phyloP scores from a whole-genome alignment of 2,797 vertebrate species.

The Paratrypauchen microcephalus region DNA sequence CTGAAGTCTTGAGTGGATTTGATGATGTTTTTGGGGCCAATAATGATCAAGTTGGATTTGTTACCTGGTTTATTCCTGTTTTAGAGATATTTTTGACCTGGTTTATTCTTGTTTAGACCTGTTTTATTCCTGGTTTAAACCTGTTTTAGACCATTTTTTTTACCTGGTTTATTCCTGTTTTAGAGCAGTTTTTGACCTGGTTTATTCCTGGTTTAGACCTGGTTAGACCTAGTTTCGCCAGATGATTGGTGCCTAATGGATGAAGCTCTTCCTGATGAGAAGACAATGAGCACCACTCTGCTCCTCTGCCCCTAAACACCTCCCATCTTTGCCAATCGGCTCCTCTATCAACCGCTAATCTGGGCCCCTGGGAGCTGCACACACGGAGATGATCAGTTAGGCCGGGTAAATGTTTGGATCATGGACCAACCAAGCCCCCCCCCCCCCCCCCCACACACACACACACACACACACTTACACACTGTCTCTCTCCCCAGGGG shows the following conservation, averaged over 20 bases:
- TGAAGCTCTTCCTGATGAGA: conserved; percentile 89
- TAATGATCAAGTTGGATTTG: too few relatives aligned
- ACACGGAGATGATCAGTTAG: conserved; percentile 99
- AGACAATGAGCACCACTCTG: conserved; percentile 94
- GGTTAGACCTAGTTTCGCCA: conserved; percentile 3
- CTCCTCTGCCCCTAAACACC: conserved; percentile 96
- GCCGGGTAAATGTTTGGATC: conserved; percentile 99
- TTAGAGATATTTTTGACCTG: too few relatives aligned
- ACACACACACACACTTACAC: conserved; percentile 37
- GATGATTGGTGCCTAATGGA: conserved; percentile 90
- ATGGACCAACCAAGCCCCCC: conserved; percentile 83
- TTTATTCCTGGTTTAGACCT: background rate
- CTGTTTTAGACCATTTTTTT: background rate
- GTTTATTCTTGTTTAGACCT: too few relatives aligned
- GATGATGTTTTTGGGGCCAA: too few relatives aligned
- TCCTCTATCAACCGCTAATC: conserved; percentile 99
- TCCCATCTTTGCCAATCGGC: conserved; percentile 92
- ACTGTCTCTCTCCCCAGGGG: conserved; percentile 9
- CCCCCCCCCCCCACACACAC: conserved; percentile 27
- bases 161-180: background rate
- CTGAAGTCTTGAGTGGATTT: too few relatives aligned
- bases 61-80: too few relatives aligned
- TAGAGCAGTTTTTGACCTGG: background rate
- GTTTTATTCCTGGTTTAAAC: too few relatives aligned
- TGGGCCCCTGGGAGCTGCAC: conserved; percentile 93